Evolutionary conservation across 2,888 invertebrate genomes (phyloP).

Genomic region (Heterodera filipjevi): DNA sequence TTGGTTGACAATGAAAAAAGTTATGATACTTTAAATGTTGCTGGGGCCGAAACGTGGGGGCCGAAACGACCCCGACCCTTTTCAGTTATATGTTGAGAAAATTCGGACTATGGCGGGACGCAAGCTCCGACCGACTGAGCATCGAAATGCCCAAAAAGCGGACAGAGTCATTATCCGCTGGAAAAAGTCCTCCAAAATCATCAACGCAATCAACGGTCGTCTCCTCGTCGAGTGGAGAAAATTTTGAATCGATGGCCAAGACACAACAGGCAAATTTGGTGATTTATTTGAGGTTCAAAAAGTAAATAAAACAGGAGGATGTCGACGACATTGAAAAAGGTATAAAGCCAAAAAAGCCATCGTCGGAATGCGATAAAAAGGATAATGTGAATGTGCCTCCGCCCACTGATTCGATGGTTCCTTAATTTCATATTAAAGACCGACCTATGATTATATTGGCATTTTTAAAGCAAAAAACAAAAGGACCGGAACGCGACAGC

Average conservation of each 20-base stretch:
- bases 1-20: no score
- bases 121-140: slow-evolving; percentile 44
- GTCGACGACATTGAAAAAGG: neutral
- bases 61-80: no score
- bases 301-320: neutral
- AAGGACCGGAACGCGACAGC: neutral
- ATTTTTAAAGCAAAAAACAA: no score
- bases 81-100: slow-evolving; percentile 70
- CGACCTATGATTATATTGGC: no score
- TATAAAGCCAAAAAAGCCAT: neutral
- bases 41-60: no score
- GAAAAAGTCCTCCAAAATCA: slow-evolving; percentile 17
- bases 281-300: neutral
- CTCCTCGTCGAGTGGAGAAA: neutral
- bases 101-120: slow-evolving; percentile 85
- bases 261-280: neutral
- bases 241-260: neutral
- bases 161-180: neutral
- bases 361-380: neutral
- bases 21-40: no score
- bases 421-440: no score
- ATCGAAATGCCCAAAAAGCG: neutral
- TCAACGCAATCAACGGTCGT: slow-evolving; percentile 1
- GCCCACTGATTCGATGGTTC: no score
- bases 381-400: neutral